Evolutionary conservation across 1,140 invertebrate genomes (phyloP).

Genomic region (Bombyx mandarina): DNA sequence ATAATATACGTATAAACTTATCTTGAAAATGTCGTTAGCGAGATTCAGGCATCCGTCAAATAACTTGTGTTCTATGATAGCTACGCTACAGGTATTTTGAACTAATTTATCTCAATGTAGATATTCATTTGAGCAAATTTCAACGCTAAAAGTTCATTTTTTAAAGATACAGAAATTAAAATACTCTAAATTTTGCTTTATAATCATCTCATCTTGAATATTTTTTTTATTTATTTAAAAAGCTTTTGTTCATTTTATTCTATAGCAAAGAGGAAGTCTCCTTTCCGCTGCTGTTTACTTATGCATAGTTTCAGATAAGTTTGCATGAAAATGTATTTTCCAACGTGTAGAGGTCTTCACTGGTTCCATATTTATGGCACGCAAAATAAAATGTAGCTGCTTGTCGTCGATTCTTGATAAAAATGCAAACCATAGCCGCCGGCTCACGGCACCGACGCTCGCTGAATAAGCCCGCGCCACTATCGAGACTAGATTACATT

Average conservation of each 20-base stretch:
- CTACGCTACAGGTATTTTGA: too few relatives aligned
- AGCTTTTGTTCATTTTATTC: too few relatives aligned
- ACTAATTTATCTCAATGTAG: too few relatives aligned
- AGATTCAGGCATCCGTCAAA: too few relatives aligned
- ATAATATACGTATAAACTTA: too few relatives aligned
- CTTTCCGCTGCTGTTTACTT: constrained; percentile 44
- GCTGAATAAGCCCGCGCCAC: constrained; percentile 43
- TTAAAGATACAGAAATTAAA: too few relatives aligned
- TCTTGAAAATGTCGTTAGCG: too few relatives aligned
- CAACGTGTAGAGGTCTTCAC: constrained; percentile 43
- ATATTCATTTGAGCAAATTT: too few relatives aligned
- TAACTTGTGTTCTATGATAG: too few relatives aligned
- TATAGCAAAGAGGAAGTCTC: constrained; percentile 16
- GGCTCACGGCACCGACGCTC: constrained; percentile 35
- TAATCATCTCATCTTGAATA: background rate
- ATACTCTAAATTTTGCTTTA: too few relatives aligned
- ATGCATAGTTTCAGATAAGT: constrained; percentile 66
- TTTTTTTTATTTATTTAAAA: background rate
- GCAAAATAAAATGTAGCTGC: constrained; percentile 62
- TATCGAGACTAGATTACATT: constrained; percentile 37
- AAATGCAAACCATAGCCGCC: constrained; percentile 62
- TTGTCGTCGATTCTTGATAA: constrained; percentile 58
- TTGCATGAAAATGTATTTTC: constrained; percentile 53
- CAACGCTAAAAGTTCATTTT: too few relatives aligned
- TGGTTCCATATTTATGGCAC: constrained; percentile 64